Conservation (phyloP, 2,113 vertebrate species). For the Axis porcinus region DNA sequence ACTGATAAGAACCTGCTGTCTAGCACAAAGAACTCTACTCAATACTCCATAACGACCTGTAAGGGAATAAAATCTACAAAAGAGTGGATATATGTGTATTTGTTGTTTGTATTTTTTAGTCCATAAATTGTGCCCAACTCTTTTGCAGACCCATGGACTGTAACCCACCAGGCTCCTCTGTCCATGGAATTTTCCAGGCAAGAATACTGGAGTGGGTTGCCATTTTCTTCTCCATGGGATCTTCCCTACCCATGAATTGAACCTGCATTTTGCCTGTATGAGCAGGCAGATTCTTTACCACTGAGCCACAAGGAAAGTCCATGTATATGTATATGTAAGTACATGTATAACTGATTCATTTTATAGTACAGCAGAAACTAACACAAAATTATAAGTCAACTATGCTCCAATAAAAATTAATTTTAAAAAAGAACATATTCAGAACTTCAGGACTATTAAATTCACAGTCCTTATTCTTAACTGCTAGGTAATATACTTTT, state of each 20-base stretch:
- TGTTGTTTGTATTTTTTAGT: neutral
- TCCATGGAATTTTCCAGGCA: neutral
- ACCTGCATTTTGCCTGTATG: neutral
- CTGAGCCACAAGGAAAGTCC: neutral
- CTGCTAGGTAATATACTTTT: neutral
- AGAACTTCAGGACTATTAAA: neutral
- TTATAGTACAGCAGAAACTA: neutral
- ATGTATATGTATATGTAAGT: neutral
- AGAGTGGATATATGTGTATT: neutral
- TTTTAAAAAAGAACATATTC: neutral
- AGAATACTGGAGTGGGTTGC: neutral
- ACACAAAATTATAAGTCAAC: neutral
- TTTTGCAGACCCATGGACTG: neutral
- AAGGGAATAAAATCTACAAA: neutral
- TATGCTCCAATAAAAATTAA: neutral
- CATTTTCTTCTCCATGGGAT: neutral
- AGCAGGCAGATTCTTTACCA: neutral
- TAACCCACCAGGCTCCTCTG: neutral
- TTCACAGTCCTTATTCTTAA: neutral
- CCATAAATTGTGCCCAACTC: neutral
- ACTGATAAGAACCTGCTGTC: neutral
- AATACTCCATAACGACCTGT: neutral
- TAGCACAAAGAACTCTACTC: neutral
- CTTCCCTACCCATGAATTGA: neutral
- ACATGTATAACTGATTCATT: neutral